These are phyloP conservation scores for Hassar affinis DNA, from an alignment of 2,113 vertebrate genomes.

Conservation along the genomic window DNA sequence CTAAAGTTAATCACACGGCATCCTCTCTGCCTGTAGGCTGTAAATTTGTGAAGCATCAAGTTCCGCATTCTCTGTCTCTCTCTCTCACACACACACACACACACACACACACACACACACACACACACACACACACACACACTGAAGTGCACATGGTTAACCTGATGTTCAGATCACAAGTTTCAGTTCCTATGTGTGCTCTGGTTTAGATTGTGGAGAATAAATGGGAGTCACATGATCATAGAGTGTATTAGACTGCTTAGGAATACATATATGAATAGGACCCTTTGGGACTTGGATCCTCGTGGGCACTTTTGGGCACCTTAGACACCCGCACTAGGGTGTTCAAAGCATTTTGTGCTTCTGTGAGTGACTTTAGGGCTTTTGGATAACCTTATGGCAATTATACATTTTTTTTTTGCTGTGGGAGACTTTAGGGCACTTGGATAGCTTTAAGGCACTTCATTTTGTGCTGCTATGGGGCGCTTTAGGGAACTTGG, in stretches of 20 bases:
- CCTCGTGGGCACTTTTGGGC: neutral
- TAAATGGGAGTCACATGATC: neutral
- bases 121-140: too few relatives aligned
- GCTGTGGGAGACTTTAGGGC: neutral
- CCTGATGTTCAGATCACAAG: neutral
- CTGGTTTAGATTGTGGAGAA: neutral
- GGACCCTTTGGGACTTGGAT: neutral
- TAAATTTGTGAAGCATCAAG: neutral
- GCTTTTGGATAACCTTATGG: neutral
- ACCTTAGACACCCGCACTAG: neutral
- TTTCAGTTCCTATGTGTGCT: constrained; percentile 16
- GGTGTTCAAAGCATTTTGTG: neutral
- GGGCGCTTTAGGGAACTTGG: neutral
- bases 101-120: neutral
- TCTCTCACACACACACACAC: neutral
- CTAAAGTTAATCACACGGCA: neutral
- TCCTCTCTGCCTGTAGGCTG: neutral
- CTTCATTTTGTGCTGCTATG: neutral
- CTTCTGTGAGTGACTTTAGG: neutral
- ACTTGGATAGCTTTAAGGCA: neutral
- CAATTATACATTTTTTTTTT: neutral
- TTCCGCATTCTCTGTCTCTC: neutral
- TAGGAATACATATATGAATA: neutral
- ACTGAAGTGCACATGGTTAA: neutral
- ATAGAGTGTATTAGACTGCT: neutral